Base-by-base conservation (phyloP, 2,888 invertebrate species). In the Hyalella azteca region DNA sequence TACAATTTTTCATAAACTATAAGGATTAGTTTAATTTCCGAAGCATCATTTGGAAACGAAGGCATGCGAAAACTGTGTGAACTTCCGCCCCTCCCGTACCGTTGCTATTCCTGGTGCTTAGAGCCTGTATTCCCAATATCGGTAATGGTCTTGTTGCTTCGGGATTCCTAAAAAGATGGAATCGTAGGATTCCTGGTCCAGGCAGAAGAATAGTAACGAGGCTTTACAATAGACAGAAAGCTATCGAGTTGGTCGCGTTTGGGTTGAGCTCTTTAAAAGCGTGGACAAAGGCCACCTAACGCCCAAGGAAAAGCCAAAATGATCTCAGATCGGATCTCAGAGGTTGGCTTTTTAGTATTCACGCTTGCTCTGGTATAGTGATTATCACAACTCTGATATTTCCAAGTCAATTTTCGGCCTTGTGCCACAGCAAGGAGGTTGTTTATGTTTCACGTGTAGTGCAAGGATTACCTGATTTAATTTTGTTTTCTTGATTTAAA, bases 51-150 rank as follows among this genome's bases (percentile, higher is more conserved):
- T 66, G 66, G 36, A 36, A 26, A 66, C 36, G 22, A 32, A 29
- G 29, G 66, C 66, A 66, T 66, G 66, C 66, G 36, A 39, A 66
- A 66, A 29, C 36, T 66, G 66, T 66, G 66, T 29, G 3, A 66
- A 66, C 29, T 66, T 66, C 66, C 66, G 54, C 29, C 26, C 54
- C 29, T 26, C 26, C n/a, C n/a, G n/a, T 26, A 19, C 54, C 54
- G 66, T 66, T 66, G 36, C 66, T 66, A 36, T 66, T 66, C 66
- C 66, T 22, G 32, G 66, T 66, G 66, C 66, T 66, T 66, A 66
- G 66, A 66, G 66, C 66, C 66, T 66, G 66, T 66, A 66, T 66
- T 66, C 66, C 66, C 66, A 66, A 66, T 66, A 66, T 66, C 66
- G 66, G 66, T 66, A 66, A 66, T 66, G 66, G 66, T 66, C 66